Evolutionary conservation across 2,797 vertebrate species (phyloP), one percentile per base, ranked within the genome.

Genomic region (Pseudochaenichthys georgianus): DNA sequence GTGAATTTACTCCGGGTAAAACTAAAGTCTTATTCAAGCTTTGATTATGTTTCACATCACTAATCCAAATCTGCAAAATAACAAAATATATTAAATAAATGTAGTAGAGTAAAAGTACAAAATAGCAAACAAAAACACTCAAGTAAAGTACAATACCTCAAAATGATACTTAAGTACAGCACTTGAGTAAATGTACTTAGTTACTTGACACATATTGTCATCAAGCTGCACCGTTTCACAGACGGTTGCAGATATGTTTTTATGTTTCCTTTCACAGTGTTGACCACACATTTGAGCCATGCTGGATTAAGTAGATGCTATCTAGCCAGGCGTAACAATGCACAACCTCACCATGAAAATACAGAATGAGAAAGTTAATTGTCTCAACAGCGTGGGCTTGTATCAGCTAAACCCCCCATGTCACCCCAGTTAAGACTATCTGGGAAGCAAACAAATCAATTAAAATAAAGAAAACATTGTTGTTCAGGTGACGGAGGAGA

Each of bases 321-420:
- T 88, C 78, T 75, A 54, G 43, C 43, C 42, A 73, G 47, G 63
- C 60, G 41, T 83, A 83, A 86, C 73, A 72, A 63, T 71, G 67
- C 77, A 84, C 78, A 87, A 84, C 66, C 70, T 80, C 75, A 88
- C 82, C 84, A 82, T 90, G 81, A 85, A 83, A 86, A 82, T 60
- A 84, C 65, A 52, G 48, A 79, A 77, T 69, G 58, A 69, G 79
- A 87, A 79, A 75, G 55, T 47, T 52, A 80, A 88, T 81, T 69
- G 82, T 73, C 57, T 86, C 69, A 65, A 78, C 64, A 38, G 54
- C 59, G 67, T 34, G 13, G 51, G 64, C 59, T 72, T 67, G 72
- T 78, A 60, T 75, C 78, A 58, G 75, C 66, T 61, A 82, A 85
- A 66, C 64, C 71, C 75, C 21, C 41, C 84, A 81, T 86, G 89